Conservation (phyloP, 2,797 vertebrate species). For the Hyperoplus immaculatus region DNA sequence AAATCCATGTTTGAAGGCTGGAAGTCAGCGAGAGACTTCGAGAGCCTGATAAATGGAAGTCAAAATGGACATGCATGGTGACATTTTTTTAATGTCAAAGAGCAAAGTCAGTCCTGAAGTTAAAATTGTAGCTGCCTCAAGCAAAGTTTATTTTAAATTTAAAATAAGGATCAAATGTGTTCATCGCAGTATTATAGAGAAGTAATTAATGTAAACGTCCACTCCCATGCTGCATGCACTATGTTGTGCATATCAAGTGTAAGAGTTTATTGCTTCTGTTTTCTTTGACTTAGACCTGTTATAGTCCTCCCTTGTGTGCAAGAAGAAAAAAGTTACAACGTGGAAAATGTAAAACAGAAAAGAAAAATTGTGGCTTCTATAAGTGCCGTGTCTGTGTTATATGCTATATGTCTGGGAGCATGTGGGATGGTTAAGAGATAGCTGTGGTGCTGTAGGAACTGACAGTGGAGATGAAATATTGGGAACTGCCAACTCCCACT, state of each 20-base stretch:
- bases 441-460: slow-evolving; percentile 27
- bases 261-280: not conserved
- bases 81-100: no score
- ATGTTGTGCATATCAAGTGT: not conserved
- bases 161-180: not conserved
- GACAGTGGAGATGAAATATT: slow-evolving; percentile 37
- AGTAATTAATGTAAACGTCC: no score
- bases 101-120: no score
- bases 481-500: slow-evolving; percentile 44
- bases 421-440: slow-evolving; percentile 23
- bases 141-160: not conserved
- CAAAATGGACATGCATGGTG: not conserved
- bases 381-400: not conserved
- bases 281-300: not conserved
- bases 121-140: not conserved
- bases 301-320: not conserved
- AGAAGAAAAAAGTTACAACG: not conserved
- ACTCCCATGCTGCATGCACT: not conserved
- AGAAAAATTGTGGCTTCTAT: not conserved
- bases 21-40: not conserved
- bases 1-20: not conserved
- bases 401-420: not conserved
- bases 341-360: slow-evolving; percentile 5
- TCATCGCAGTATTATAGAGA: not conserved
- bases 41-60: not conserved